Conservation (phyloP, 2,888 invertebrate species). For the Brachypalpus laphriformis region DNA sequence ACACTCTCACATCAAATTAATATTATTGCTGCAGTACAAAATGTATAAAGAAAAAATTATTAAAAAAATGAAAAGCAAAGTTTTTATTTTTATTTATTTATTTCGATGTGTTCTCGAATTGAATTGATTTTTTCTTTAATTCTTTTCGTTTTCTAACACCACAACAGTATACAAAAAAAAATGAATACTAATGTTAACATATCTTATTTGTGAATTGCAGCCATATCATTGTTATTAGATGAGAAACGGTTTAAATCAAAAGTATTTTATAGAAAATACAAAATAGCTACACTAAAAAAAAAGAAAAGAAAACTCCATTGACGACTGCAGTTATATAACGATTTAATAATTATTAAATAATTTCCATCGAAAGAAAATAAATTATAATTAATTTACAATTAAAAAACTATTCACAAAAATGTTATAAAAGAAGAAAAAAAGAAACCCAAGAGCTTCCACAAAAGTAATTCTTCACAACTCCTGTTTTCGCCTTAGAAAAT, state of each 20-base stretch:
- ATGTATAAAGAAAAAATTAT: conserved; percentile 31
- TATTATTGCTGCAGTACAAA: conserved; percentile 72
- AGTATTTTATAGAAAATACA: conserved; percentile 27
- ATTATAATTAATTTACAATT: conserved; percentile 29
- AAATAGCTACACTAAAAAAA: conserved; percentile 12
- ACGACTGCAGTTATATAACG: conserved; percentile 59
- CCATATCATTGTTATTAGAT: conserved; percentile 74
- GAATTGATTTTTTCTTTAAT: background rate
- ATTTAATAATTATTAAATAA: conserved; percentile 38
- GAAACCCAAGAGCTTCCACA: conserved; percentile 73
- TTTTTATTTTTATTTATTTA: background rate
- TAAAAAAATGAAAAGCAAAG: background rate
- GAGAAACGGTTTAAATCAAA: conserved; percentile 35
- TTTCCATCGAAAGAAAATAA: conserved; percentile 24
- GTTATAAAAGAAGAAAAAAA: conserved; percentile 36
- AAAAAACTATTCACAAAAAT: conserved; percentile 32
- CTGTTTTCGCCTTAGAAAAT: conserved; percentile 45
- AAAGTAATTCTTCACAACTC: conserved; percentile 50
- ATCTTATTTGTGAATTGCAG: conserved; percentile 73
- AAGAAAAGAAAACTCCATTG: conserved; percentile 26
- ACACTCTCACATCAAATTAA: conserved; percentile 62
- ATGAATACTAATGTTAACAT: conserved; percentile 65
- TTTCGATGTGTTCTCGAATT: background rate
- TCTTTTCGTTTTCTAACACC: conserved; percentile 4
- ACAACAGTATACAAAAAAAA: conserved; percentile 57